These are phyloP conservation scores for Lasioglossum oenotherae DNA, from an alignment of 2,888 invertebrate species.

Conservation along the genomic window DNA sequence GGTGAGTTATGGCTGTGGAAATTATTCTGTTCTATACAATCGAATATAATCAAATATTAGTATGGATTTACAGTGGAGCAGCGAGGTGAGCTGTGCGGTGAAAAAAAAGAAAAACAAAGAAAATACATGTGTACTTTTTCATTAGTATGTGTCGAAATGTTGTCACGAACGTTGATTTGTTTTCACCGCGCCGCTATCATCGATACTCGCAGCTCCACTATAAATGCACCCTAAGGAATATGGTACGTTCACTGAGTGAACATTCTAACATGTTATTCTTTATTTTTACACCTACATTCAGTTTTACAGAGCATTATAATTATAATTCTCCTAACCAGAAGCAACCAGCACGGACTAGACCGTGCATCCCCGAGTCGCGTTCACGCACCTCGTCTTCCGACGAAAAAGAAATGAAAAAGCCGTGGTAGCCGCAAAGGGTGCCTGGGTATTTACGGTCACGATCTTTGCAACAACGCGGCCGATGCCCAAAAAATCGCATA, in stretches of 20 bases:
- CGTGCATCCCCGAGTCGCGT: not conserved
- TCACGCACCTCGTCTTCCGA: not conserved
- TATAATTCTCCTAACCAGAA: not conserved
- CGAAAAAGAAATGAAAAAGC: not conserved
- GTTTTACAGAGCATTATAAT: not conserved
- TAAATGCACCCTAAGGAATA: too few species aligned
- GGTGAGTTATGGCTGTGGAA: not conserved
- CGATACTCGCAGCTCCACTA: too few species aligned
- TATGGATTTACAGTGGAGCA: too few species aligned
- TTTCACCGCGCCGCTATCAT: too few species aligned
- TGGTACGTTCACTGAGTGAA: not conserved
- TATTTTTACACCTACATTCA: not conserved
- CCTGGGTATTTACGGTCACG: constrained; percentile 21
- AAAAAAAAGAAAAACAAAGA: too few species aligned
- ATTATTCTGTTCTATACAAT: not conserved
- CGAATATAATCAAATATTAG: too few species aligned
- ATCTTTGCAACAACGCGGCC: not conserved
- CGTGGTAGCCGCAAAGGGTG: not conserved
- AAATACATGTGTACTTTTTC: too few species aligned
- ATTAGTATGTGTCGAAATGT: too few species aligned
- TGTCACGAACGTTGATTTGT: too few species aligned
- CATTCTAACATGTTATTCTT: not conserved
- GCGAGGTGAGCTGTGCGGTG: too few species aligned
- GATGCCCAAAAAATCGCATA: constrained; percentile 25
- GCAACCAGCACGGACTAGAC: not conserved